Evolutionary conservation across 2,888 invertebrate species (phyloP).

Genomic region (Tenthredo scrophulariae): DNA sequence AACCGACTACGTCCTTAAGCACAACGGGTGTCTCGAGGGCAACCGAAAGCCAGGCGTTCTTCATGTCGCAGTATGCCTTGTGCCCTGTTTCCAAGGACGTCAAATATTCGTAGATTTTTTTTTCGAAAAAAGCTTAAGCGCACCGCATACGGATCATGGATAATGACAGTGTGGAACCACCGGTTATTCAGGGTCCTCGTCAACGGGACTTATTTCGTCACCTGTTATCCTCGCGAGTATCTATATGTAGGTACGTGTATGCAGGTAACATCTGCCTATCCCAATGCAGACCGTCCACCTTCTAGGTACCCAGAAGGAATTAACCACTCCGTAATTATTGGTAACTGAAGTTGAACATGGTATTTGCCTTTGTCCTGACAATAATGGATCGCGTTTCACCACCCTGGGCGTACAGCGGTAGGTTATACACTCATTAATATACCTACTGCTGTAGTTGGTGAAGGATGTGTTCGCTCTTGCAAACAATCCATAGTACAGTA

Average conservation of each 20-base stretch:
- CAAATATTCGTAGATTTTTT: background rate
- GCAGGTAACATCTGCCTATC: constrained; percentile 21
- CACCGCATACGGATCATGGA: background rate
- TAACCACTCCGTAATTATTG: constrained; percentile 35
- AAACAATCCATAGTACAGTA: constrained; percentile 5
- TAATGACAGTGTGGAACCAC: background rate
- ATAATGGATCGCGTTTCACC: constrained; percentile 48
- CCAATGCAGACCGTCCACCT: constrained; percentile 7
- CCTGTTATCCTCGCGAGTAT: constrained; percentile 17
- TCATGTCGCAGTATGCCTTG: background rate
- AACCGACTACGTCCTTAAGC: constrained; percentile 25
- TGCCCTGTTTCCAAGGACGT: background rate
- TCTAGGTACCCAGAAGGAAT: background rate
- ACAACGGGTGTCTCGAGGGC: constrained; percentile 46
- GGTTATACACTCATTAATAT: constrained; percentile 15
- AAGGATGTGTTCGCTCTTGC: background rate
- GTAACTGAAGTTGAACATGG: constrained; percentile 22
- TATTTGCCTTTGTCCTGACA: constrained; percentile 47
- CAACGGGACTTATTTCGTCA: constrained; percentile 1
- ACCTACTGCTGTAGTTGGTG: background rate
- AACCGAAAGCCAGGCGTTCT: background rate
- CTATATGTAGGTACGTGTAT: no score
- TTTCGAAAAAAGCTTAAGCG: background rate
- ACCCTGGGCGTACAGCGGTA: constrained; percentile 13
- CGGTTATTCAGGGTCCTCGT: background rate